Evolutionary conservation across 1,140 invertebrate species (phyloP), one percentile per base, ranked within the genome.

Genomic region (Tetramorium parvispinum): DNA sequence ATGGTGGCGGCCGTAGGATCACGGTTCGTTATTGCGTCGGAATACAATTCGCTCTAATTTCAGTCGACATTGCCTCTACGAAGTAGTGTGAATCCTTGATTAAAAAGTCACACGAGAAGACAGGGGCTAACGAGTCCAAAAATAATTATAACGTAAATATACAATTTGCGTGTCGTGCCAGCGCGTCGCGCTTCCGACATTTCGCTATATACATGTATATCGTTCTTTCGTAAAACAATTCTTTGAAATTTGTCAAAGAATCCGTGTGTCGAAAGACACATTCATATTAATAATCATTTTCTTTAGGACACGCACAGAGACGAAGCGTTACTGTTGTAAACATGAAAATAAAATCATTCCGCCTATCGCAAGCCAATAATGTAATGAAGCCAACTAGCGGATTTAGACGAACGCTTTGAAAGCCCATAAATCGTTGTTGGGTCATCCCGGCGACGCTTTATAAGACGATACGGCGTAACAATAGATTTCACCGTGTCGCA

Each of bases 391-490:
- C 92, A 93, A 93, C 88, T 85, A 93, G 88, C 49, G 91, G 91
- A 94, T 94, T 94, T 93, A 93, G 85, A 86, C 87, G 91, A 88
- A 88, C 91, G 92, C 93, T 94, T 94, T 93, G 89, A 93, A 94
- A 94, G 93, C 94, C 94, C 94, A 95, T 94, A 95, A 93, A 92
- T 95, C 91, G 92, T 91, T 93, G 94, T 94, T 93, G 91, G 91
- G 92, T 94, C 92, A 94, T 93, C 87, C 90, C 90, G 93, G 94
- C 93, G 92, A 91, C 91, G 92, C 89, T 93, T 92, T 90, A 93
- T 91, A 92, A 87, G 92, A 85, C 87, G 66, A 46, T 78, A 8
- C 1, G 16, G 79, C 55, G 78, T 79, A 86, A 90, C 79, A 77
- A 59, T 71, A 81, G 79, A 85, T 73, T 73, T 49, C 78, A 46